Evolutionary conservation across 2,888 invertebrate species (phyloP), one percentile per base, ranked within the genome.

Genomic region (Eupithecia centaureata): DNA sequence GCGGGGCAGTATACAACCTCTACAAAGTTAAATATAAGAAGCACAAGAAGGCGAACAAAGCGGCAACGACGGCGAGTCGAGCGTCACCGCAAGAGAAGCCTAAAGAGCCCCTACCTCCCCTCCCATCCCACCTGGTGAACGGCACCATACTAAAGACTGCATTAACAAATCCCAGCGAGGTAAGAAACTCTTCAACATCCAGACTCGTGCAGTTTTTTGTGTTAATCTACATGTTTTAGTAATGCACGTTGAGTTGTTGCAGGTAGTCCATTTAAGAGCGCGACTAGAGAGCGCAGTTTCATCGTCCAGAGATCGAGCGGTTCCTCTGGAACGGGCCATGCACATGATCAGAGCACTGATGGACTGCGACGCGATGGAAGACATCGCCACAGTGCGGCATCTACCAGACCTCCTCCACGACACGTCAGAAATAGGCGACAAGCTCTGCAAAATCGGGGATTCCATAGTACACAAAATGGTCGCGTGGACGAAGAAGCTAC

Each of bases 11-110:
- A 72, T 99, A 99, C 92, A 99, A 99, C 92, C 95, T 99, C 81
- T 99, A 99, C 94, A 99, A 99, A 96, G 98, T 99, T 62, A 99
- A 98, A 94, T 99, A 99, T 94, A 98, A 98, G 94, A 99, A 99
- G 92, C 98, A 98, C 94, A 98, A 98, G 95, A 97, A 98, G 90
- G 95, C 95, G 74, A 94, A 92, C 78, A 95, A 95, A 84, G 87
- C 90, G 83, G 87, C 91, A 84, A 86, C 94, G 79, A 81, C 92
- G 67, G 90, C 93, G 63, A 92, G 86, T 83, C 86, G 91, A 75
- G 91, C 93, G 64, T 93, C 91, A n/a, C 87, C 93, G 51, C 89
- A 91, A 5, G 91, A 91, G 72, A 91, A 92, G 74, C 88, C 92
- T 73, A 91, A 92, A 80, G 88, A 94, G 82, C 89, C 94, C 78